These are phyloP conservation scores for Craterocephalus amniculus DNA, from an alignment of 2,797 vertebrate species.

Conservation along the genomic window DNA sequence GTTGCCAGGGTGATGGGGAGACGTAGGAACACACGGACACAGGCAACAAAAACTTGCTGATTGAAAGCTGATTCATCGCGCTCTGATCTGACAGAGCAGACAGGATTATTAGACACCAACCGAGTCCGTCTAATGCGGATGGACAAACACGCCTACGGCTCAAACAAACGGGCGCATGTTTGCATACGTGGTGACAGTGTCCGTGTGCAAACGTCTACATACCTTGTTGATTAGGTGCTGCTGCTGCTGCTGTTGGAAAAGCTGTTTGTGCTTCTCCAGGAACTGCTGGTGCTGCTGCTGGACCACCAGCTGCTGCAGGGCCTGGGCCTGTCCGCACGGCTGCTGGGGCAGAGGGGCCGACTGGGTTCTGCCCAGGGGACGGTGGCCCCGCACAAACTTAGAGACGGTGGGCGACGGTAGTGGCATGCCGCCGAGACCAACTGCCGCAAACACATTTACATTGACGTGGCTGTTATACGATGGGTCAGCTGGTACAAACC, in stretches of 20 bases:
- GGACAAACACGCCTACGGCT: conserved; percentile 7
- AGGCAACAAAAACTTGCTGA: conserved; percentile 52
- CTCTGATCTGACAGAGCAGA: conserved; percentile 33
- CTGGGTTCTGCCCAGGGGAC: conserved; percentile 94
- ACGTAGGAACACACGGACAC: conserved; percentile 54
- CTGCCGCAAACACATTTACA: conserved; percentile 44
- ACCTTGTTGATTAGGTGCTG: conserved; percentile 94
- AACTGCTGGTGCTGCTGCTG: conserved; percentile 99
- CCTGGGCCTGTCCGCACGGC: conserved; percentile 83
- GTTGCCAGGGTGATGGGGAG: conserved; percentile 77
- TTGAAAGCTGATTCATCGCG: conserved; percentile 62
- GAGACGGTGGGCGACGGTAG: conserved; percentile 93
- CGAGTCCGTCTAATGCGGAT: conserved; percentile 17
- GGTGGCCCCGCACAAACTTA: conserved; percentile 94
- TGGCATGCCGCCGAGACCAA: conserved; percentile 87
- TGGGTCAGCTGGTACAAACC: not conserved
- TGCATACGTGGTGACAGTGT: not conserved
- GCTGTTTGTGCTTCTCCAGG: conserved; percentile 99
- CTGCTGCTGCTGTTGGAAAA: conserved; percentile 94
- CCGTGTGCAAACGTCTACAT: not conserved
- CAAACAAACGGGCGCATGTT: not conserved
- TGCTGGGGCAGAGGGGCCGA: conserved; percentile 96
- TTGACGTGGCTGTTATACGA: too few relatives aligned
- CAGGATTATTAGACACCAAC: conserved; percentile 47
- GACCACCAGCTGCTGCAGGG: conserved; percentile 96